phyloP scores from a whole-genome alignment of 2,888 invertebrate species.

The Dasysyrphus tricinctus region DNA sequence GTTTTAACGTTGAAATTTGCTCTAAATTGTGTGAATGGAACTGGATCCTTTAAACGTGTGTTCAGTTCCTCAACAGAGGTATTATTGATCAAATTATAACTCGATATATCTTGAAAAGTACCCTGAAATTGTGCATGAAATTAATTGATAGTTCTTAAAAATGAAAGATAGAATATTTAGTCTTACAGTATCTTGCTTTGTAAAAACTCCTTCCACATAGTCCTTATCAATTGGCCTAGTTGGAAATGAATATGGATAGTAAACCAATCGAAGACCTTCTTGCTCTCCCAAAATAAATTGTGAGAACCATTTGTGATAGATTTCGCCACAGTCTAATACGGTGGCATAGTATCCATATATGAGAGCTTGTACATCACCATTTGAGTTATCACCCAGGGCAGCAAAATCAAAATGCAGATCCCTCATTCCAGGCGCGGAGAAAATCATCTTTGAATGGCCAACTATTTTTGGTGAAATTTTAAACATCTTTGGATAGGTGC shows the following conservation, averaged over 20 bases:
- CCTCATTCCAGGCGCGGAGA: constrained; percentile 86
- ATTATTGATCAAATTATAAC: constrained; percentile 88
- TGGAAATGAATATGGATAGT: constrained; percentile 85
- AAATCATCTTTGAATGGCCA: constrained; percentile 84
- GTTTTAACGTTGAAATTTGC: constrained; percentile 88
- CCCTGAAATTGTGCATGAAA: constrained; percentile 81
- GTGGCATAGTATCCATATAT: constrained; percentile 86
- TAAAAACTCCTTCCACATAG: constrained; percentile 77
- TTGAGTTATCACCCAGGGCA: constrained; percentile 78
- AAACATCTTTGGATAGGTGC: constrained; percentile 80
- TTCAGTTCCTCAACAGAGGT: constrained; percentile 88
- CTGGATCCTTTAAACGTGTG: constrained; percentile 84
- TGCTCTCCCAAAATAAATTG: constrained; percentile 83
- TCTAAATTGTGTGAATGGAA: constrained; percentile 86
- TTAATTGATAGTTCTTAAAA: not conserved
- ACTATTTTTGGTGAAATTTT: constrained; percentile 77
- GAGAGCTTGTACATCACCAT: constrained; percentile 82
- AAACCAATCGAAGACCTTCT: constrained; percentile 85
- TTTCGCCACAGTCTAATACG: constrained; percentile 89
- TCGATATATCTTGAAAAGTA: constrained; percentile 87
- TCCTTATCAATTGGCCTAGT: constrained; percentile 74
- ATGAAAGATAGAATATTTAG: not conserved
- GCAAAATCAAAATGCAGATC: constrained; percentile 83
- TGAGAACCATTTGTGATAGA: constrained; percentile 90
- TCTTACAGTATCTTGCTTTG: constrained; percentile 73